Conservation (phyloP, 35 echinoderm and acorn worm species). For the Strongylocentrotus purpuratus region DNA sequence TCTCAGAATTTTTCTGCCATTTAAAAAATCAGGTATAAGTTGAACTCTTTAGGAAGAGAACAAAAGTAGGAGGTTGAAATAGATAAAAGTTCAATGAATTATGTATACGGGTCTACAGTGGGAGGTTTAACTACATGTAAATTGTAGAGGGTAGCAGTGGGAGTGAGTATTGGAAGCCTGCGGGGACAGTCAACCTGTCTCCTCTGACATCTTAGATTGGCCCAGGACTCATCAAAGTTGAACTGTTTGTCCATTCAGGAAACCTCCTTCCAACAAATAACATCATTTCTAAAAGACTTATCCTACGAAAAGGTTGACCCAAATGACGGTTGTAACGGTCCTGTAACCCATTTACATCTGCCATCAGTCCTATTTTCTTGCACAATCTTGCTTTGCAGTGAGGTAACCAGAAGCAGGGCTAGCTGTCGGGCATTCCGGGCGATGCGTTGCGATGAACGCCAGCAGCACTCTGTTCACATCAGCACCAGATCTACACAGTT, state of each 20-base stretch:
- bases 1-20: too few species aligned
- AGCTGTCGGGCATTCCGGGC: neutral
- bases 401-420: neutral
- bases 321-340: neutral
- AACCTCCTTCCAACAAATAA: neutral
- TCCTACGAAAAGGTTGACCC: neutral
- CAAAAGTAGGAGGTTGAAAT: neutral
- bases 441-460: neutral
- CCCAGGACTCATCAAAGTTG: slow-evolving; percentile 42
- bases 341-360: slow-evolving; percentile 48
- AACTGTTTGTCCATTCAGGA: slow-evolving; percentile 49
- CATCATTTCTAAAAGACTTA: neutral
- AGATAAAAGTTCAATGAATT: neutral
- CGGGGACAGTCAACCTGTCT: slow-evolving; percentile 23
- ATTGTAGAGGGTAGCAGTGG: neutral
- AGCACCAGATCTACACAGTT: slow-evolving; percentile 13
- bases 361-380: neutral
- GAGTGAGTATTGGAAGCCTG: neutral
- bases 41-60: neutral
- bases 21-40: neutral
- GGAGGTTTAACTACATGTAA: slow-evolving; percentile 33
- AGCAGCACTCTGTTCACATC: neutral
- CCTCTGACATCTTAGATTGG: neutral
- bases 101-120: slow-evolving; percentile 3
- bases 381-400: neutral